Conservation (phyloP, 2,797 vertebrate species). For the Sebastes goodei region DNA sequence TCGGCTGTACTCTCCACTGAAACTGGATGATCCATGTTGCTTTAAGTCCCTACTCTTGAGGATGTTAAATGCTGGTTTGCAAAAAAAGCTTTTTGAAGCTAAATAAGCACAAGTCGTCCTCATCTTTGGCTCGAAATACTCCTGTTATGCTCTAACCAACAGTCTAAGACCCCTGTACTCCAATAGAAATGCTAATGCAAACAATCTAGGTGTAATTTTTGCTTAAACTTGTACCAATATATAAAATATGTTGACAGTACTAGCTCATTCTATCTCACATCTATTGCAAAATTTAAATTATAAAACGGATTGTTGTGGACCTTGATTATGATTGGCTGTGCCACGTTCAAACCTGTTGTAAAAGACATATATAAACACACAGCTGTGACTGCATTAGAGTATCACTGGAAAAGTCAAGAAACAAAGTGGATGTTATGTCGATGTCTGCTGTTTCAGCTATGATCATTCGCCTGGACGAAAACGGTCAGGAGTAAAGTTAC, state of each 20-base stretch:
- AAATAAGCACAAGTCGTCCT: background rate
- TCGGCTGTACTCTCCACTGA: constrained; percentile 26
- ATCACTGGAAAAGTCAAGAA: no score
- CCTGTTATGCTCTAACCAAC: background rate
- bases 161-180: background rate
- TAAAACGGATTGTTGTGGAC: no score
- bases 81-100: constrained; percentile 7
- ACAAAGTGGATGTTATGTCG: no score
- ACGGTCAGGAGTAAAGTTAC: no score
- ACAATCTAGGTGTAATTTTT: background rate
- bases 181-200: background rate
- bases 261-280: background rate
- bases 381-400: no score
- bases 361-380: background rate
- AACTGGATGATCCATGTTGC: constrained; percentile 33
- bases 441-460: no score
- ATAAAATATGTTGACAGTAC: background rate
- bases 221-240: background rate
- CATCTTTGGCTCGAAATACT: background rate
- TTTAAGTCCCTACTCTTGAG: constrained; percentile 11
- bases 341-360: no score
- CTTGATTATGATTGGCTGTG: no score
- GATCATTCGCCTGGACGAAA: no score
- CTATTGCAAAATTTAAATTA: background rate
- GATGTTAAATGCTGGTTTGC: constrained; percentile 23